Conservation (phyloP, 1,140 invertebrate genomes). For the Eriocheir sinensis region DNA sequence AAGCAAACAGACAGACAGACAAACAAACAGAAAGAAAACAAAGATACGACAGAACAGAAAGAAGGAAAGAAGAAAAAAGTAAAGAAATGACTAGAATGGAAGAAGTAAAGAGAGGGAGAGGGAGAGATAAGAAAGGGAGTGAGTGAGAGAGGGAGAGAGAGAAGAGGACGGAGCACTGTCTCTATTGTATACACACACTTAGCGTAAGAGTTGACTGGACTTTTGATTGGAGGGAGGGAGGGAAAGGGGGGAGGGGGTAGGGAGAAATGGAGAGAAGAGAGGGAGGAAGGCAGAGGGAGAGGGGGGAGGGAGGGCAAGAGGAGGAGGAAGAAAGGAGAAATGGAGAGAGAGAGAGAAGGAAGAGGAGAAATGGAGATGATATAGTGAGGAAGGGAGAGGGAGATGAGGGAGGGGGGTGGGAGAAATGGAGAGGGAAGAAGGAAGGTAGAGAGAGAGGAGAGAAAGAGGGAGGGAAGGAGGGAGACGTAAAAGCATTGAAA, state of each 20-base stretch:
- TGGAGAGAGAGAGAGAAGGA: not conserved
- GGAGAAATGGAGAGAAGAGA: not conserved
- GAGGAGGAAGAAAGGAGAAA: too few relatives aligned
- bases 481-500: not conserved
- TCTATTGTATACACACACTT: not conserved
- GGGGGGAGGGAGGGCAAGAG: not conserved
- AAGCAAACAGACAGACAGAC: not conserved
- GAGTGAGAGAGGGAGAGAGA: not conserved
- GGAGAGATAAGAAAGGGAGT: not conserved
- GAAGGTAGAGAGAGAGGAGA: not conserved
- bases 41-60: not conserved
- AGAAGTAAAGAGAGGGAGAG: not conserved
- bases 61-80: not conserved
- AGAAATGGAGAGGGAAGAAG: not conserved
- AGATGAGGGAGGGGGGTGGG: not conserved
- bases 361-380: not conserved
- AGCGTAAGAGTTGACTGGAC: not conserved
- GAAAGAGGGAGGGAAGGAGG: not conserved
- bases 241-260: not conserved
- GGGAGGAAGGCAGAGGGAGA: not conserved
- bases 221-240: slow-evolving; percentile 12
- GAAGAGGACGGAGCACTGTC: not conserved
- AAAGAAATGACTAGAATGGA: not conserved
- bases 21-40: not conserved
- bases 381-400: not conserved